Base-by-base conservation (phyloP, 2,797 vertebrate genomes). In the Acipenser transmontanus region DNA sequence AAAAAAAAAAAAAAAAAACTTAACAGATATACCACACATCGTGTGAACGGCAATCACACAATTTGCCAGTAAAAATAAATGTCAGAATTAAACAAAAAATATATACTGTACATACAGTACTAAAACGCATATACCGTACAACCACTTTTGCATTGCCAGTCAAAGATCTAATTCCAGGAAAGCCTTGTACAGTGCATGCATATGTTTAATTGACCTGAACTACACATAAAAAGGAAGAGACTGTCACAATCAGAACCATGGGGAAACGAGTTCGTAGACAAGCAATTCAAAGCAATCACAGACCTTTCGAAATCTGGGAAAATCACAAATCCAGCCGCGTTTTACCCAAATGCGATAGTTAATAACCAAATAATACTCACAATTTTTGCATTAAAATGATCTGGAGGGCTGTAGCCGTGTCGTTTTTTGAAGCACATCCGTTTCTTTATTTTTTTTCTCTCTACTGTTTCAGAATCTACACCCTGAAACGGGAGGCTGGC, bases 341-440 rank as follows among this genome's bases (percentile, higher is more conserved):
- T 72, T 59, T 67, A 17, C 51, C 65, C 67, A 76, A 68, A 68
- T 59, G 48, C 70, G 11, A 65, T 57, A 66, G 67, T 70, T 74
- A 66, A 47, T 6, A 11, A 34, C 49, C 49, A 12, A 50, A 56
- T 57, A 61, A 83, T 88, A 91, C 89, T 91, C 80, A 90, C 89
- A 80, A 85, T 87, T 74, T 81, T 76, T 79, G 82, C 88, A 89
- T 90, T 73, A 85, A 86, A 80, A 64, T 78, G 83, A 76, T 87
- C 83, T 77, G 85, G 80, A 80, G 84, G 86, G 76, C 82, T 88
- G 78, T 76, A 83, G 84, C 87, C 85, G 76, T 77, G 71, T 68
- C 73, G 84, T 81, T 84, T 85, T 81, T 85, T 81, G 78, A 88
- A 80, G 79, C 88, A 90, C 89, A 90, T 89, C 86, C 87, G 88